phyloP scores from a whole-genome alignment of 1,140 invertebrate species.

The Dufourea novaeangliae region DNA sequence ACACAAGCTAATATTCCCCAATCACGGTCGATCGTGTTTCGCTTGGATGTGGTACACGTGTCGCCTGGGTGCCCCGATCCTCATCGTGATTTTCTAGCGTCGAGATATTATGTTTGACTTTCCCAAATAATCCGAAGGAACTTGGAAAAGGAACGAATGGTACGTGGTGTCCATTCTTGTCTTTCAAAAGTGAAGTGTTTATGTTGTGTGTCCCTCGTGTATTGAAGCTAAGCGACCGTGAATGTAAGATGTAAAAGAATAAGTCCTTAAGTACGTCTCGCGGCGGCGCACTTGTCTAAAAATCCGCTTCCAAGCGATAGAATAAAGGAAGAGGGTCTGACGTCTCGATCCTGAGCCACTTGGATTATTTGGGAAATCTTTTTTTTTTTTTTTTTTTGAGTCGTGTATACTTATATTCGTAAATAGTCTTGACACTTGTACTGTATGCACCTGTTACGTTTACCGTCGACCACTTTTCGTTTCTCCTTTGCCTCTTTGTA shows the following conservation, averaged over 20 bases:
- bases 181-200: background rate
- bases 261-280: slow-evolving; percentile 33
- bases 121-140: slow-evolving; percentile 47
- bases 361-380: slow-evolving; percentile 49
- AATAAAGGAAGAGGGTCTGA: background rate
- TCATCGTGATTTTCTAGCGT: slow-evolving; percentile 61
- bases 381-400: no score
- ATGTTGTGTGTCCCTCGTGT: no score
- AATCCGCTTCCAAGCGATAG: background rate
- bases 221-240: slow-evolving; percentile 2
- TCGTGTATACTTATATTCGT: slow-evolving; percentile 63
- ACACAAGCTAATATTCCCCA: no score
- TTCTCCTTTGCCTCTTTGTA: slow-evolving; percentile 73
- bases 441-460: slow-evolving; percentile 76
- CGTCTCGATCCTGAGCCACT: background rate
- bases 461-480: slow-evolving; percentile 75
- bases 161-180: background rate
- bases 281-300: slow-evolving; percentile 4
- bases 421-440: slow-evolving; percentile 78
- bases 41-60: slow-evolving; percentile 20
- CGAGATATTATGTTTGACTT: slow-evolving; percentile 64
- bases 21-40: slow-evolving; percentile 52
- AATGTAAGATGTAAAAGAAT: slow-evolving; percentile 20
- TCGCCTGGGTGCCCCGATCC: slow-evolving; percentile 35
- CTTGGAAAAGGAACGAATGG: slow-evolving; percentile 5